These are phyloP conservation scores for Sandelia bainsii DNA, from an alignment of 2,797 vertebrate genomes.

Conservation along the genomic window DNA sequence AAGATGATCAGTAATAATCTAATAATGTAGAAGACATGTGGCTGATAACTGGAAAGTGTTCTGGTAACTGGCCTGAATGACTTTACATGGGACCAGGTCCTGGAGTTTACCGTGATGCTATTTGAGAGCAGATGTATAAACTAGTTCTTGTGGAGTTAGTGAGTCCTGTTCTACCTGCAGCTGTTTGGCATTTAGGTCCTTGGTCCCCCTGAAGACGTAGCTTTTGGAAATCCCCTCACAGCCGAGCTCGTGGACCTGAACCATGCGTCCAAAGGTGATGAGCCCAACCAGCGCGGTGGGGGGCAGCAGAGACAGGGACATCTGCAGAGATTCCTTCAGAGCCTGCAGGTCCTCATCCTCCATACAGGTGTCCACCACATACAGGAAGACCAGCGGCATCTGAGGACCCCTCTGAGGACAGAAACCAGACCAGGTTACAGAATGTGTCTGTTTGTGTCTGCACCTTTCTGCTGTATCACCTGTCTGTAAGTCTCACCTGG, in stretches of 20 bases:
- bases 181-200: constrained; percentile 94
- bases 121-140: no score
- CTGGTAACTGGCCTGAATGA: no score
- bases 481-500: constrained; percentile 84
- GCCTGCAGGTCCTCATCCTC: constrained; percentile 98
- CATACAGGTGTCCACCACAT: constrained; percentile 98
- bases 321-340: constrained; percentile 96
- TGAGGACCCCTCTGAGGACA: constrained; percentile 90
- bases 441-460: fast-evolving
- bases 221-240: constrained; percentile 98
- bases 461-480: neutral
- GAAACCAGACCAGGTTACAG: neutral
- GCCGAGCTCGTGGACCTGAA: constrained; percentile 96
- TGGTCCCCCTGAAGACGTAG: constrained; percentile 96
- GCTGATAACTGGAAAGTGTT: no score
- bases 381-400: constrained; percentile 97
- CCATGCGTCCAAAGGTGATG: constrained; percentile 97
- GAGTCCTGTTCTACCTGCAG: constrained; percentile 73
- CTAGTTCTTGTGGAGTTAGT: no score
- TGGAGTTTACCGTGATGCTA: no score
- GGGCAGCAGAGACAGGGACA: constrained; percentile 95
- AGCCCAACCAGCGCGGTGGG: constrained; percentile 94
- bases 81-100: no score
- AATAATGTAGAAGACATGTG: no score
- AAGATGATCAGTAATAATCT: no score